Conservation (phyloP, 2,888 invertebrate species). For the Erebia ligea region DNA sequence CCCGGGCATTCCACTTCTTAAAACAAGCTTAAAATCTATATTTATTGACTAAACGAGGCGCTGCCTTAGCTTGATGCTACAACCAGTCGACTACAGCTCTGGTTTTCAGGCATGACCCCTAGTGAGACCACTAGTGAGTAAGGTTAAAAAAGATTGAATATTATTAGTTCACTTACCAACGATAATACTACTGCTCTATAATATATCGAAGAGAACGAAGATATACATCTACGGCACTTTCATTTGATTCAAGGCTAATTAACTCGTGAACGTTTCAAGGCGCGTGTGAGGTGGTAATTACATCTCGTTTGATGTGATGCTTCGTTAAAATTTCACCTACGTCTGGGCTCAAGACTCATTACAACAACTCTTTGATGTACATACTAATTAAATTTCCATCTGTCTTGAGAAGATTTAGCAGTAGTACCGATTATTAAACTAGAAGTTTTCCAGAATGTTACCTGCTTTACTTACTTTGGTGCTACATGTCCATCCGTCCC, state of each 20-base stretch:
- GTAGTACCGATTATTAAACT: neutral
- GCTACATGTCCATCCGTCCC: no score
- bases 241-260: constrained; percentile 71
- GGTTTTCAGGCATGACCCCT: no score
- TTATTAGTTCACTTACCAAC: no score
- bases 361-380: constrained; percentile 64
- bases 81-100: no score
- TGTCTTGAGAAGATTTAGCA: constrained; percentile 5
- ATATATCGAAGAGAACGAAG: neutral
- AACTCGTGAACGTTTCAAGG: constrained; percentile 54
- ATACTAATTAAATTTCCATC: constrained; percentile 56
- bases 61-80: no score
- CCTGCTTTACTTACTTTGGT: no score
- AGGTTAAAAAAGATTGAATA: no score
- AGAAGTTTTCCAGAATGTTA: neutral
- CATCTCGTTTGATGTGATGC: constrained; percentile 56
- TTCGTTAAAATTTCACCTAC: constrained; percentile 73
- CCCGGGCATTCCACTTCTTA: no score
- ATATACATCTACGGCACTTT: constrained; percentile 16
- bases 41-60: no score
- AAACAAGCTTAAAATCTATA: no score
- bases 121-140: no score
- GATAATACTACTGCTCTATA: no score
- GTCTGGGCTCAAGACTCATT: constrained; percentile 59
- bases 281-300: constrained; percentile 72